Base-by-base conservation (phyloP, 1,140 invertebrate species). In the Drosophila watanabei region DNA sequence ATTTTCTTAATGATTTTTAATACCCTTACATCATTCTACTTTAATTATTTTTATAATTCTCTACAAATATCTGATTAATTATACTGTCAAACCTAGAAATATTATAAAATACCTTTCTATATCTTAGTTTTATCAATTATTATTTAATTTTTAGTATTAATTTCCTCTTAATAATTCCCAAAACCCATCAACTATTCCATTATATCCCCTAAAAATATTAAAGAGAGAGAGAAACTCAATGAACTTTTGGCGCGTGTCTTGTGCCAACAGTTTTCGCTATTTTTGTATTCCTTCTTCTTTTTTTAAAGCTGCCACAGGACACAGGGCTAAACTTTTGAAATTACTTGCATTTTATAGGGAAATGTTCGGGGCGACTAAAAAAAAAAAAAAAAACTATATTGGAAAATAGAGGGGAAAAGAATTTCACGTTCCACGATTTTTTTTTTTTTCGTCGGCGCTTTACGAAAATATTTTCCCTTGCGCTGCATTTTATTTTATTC, bases 161-260 rank as follows among this genome's bases (percentile, higher is more conserved):
- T 20, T 14, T 14, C 2, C 13, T 20, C 0, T 18, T 20, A 2
- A 20, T 13, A n/a, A n/a, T 18, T 32, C 9, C 11, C 20, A 4
- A 28, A 28, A 35, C 10, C 39, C 7, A n/a, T 33, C 11, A 20
- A 33, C 39, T 16, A 37, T 54, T 66, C 24, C 30, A 71, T 69
- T 48, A 71, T 10, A 56, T 39, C 39, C 69, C 10, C 11, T 24
- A 1, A 0, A 14, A 43, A 39, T 39, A 7, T 0, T 7, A 24
- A 41, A n/a, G 4, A 5, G 11, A 7, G 30, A n/a, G 2, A 20
- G 24, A 37, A 45, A 35, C 49, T 45, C 24, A 41, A 61, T 69
- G 78, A 84, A 84, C 77, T 78, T 89, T 75, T 81, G 81, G 81
- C 81, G 78, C 85, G 73, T 89, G 80, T 88, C 80, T 84, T 83